phyloP scores from a whole-genome alignment of 2,113 vertebrate genomes.

The Andinoacara biseriatus region DNA sequence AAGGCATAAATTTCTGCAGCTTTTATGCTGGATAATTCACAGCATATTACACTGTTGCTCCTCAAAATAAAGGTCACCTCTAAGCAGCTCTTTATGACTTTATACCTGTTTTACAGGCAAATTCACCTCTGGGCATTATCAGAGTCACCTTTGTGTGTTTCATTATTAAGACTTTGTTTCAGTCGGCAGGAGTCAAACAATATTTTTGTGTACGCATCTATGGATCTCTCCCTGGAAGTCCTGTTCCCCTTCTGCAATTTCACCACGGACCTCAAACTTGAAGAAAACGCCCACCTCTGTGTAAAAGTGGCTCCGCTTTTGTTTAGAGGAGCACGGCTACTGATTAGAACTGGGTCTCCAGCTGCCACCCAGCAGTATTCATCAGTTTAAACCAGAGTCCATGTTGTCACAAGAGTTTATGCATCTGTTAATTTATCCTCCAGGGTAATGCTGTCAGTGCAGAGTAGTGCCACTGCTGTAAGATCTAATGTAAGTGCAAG shows the following conservation, averaged over 20 bases:
- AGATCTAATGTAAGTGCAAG: not conserved
- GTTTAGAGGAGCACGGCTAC: not conserved
- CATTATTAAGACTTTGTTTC: not conserved
- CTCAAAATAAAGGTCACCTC: conserved; percentile 68
- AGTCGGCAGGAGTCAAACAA: not conserved
- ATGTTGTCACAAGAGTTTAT: not conserved
- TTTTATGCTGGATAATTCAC: conserved; percentile 56
- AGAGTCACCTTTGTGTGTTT: conserved; percentile 3
- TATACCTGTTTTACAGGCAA: conserved; percentile 51
- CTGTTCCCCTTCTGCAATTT: not conserved
- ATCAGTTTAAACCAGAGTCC: not conserved
- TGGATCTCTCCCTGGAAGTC: not conserved
- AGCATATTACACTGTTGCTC: conserved; percentile 34
- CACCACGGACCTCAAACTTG: not conserved
- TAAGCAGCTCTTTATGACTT: conserved; percentile 48
- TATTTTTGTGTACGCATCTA: not conserved
- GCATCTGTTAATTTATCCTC: not conserved
- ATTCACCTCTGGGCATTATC: not conserved
- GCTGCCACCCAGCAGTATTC: not conserved
- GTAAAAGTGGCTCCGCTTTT: not conserved
- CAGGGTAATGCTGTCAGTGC: not conserved
- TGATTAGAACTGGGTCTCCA: not conserved
- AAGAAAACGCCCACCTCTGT: not conserved
- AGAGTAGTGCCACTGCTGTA: not conserved
- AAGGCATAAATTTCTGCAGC: conserved; percentile 41